These are phyloP conservation scores for Stercorarius parasiticus DNA, from an alignment of 2,113 vertebrate species.

Conservation along the genomic window DNA sequence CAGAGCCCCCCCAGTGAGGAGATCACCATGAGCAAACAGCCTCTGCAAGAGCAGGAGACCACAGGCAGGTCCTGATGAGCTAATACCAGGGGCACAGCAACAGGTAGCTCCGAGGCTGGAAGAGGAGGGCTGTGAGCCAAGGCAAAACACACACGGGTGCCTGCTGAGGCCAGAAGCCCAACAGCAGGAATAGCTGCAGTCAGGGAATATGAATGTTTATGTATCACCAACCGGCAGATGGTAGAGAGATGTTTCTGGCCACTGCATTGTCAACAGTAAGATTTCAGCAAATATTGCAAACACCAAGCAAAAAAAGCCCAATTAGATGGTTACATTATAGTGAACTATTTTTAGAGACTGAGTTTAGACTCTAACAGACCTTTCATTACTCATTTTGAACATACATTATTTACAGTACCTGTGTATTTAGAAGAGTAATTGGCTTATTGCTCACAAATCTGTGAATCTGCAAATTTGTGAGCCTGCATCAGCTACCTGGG, in stretches of 20 bases:
- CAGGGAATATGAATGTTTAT: not conserved
- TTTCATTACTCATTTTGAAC: not conserved
- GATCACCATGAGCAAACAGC: not conserved
- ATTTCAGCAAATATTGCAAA: not conserved
- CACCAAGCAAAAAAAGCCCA: not conserved
- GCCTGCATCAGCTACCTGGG: no score
- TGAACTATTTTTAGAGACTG: not conserved
- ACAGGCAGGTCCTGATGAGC: not conserved
- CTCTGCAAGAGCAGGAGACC: not conserved
- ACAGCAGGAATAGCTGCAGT: not conserved
- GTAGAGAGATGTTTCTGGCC: not conserved
- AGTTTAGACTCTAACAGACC: not conserved
- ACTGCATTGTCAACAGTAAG: not conserved
- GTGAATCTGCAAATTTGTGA: no score
- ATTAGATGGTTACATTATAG: not conserved
- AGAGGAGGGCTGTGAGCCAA: not conserved
- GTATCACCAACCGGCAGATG: not conserved
- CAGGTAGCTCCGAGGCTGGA: not conserved
- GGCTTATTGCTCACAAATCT: not conserved
- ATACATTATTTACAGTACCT: not conserved
- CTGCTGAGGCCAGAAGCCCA: not conserved
- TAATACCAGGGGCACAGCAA: not conserved
- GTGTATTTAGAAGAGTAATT: not conserved
- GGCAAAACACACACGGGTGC: not conserved
- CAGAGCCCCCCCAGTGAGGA: no score